Conservation (phyloP, 2,797 vertebrate genomes). For the Halcyon chelicuti region DNA sequence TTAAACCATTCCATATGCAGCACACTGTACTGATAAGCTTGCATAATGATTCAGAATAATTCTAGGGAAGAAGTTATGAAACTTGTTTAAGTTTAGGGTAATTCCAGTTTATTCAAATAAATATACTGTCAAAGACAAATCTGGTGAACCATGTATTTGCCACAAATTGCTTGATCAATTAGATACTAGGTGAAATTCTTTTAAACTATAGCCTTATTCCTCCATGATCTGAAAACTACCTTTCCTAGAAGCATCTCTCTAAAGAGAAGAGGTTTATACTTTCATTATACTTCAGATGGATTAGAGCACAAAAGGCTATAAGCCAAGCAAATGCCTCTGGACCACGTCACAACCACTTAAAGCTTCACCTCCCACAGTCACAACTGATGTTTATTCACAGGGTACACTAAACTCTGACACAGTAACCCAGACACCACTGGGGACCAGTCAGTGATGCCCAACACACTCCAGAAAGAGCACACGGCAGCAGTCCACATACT, state of each 20-base stretch:
- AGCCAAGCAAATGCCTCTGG: background rate
- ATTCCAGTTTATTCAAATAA: background rate
- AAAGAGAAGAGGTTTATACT: background rate
- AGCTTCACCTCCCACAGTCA: background rate
- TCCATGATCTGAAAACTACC: background rate
- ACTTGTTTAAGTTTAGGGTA: background rate
- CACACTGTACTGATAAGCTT: background rate
- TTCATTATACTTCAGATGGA: background rate
- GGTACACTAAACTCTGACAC: background rate
- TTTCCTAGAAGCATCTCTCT: background rate
- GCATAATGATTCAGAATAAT: background rate
- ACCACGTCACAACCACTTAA: background rate
- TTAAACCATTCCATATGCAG: background rate
- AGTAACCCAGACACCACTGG: background rate
- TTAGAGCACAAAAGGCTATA: background rate
- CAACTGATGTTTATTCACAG: background rate
- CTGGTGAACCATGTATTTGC: background rate
- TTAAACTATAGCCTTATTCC: background rate
- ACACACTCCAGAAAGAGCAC: background rate
- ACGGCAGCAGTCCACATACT: slow-evolving; percentile 72
- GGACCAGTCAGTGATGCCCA: background rate
- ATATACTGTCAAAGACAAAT: background rate
- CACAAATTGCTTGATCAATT: background rate
- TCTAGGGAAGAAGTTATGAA: background rate
- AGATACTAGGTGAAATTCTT: background rate